phyloP scores from a whole-genome alignment of 2,113 vertebrate genomes.

The Malurus cyaneus region DNA sequence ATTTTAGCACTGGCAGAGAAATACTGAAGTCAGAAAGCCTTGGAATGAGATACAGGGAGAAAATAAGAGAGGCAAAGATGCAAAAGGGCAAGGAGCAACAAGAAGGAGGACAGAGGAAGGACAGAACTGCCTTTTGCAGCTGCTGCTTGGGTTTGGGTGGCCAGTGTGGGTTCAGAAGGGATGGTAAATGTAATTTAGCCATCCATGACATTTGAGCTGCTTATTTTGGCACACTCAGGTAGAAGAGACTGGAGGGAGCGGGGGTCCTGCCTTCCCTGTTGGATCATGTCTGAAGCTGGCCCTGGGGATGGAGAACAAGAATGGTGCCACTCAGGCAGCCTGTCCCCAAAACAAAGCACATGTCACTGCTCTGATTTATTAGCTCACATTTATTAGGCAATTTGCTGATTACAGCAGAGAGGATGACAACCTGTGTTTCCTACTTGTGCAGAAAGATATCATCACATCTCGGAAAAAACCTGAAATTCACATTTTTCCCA shows the following conservation, averaged over 20 bases:
- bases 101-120: background rate
- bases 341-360: background rate
- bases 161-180: background rate
- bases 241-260: background rate
- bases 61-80: background rate
- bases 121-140: background rate
- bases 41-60: background rate
- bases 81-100: background rate
- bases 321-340: background rate
- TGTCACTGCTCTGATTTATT: background rate
- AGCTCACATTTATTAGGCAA: background rate
- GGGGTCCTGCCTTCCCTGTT: background rate
- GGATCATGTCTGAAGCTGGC: background rate
- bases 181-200: background rate
- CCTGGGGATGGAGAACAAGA: background rate
- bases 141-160: background rate
- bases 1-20: background rate
- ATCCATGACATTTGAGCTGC: rapidly evolving
- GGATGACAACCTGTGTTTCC: background rate
- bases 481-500: background rate
- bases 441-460: background rate
- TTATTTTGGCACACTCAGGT: background rate
- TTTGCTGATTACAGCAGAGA: background rate
- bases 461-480: rapidly evolving
- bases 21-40: background rate